Conservation (phyloP, 2,888 invertebrate species). For the Eupithecia vulgata region DNA sequence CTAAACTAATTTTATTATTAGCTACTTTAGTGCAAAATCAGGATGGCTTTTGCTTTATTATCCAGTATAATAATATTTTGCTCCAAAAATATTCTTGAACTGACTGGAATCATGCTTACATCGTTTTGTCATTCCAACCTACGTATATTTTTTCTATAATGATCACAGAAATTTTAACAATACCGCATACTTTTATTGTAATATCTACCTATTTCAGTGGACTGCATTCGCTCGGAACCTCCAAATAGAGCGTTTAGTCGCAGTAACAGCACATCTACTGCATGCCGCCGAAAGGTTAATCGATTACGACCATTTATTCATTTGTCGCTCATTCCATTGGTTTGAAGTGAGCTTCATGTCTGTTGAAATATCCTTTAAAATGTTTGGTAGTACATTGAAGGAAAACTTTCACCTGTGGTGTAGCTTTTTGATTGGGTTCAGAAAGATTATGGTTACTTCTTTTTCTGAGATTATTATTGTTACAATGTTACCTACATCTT, state of each 20-base stretch:
- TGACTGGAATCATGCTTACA: too few relatives aligned
- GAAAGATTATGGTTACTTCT: background rate
- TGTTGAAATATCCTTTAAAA: background rate
- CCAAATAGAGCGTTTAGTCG: slow-evolving; percentile 69
- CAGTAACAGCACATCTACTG: slow-evolving; percentile 66
- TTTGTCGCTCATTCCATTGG: slow-evolving; percentile 40
- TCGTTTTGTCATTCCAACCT: too few relatives aligned
- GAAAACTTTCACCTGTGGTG: background rate
- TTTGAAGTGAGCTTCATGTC: slow-evolving; percentile 1
- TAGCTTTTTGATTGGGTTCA: background rate
- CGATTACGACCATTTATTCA: slow-evolving; percentile 52
- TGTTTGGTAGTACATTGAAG: background rate
- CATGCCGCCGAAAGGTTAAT: slow-evolving; percentile 53
- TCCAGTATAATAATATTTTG: too few relatives aligned
- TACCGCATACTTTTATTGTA: background rate
- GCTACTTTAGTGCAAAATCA: background rate
- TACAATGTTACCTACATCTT: too few relatives aligned
- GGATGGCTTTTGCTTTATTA: background rate
- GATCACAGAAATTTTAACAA: background rate
- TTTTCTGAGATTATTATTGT: too few relatives aligned
- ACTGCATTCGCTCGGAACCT: slow-evolving; percentile 38
- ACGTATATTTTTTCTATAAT: background rate
- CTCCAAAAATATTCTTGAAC: too few relatives aligned
- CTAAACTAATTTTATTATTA: background rate
- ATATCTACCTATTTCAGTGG: background rate